phyloP scores from a whole-genome alignment of 2,888 invertebrate genomes.

The Phyllotreta cruciferae region DNA sequence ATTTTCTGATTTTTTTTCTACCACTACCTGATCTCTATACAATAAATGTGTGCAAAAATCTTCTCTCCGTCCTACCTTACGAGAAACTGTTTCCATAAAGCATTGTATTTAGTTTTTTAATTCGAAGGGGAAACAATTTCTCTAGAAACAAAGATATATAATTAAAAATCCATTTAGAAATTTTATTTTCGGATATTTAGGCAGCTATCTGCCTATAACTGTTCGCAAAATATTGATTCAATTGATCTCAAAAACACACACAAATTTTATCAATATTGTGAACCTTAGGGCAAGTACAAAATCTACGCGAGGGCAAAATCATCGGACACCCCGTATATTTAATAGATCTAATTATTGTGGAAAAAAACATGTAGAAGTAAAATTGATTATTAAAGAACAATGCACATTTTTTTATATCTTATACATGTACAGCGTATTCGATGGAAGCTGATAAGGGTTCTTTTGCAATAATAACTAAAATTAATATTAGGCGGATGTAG shows the following conservation, averaged over 20 bases:
- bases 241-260: conserved; percentile 23
- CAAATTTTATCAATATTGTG: conserved; percentile 18
- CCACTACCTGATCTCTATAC: neutral
- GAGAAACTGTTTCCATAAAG: neutral
- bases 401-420: conserved; percentile 23
- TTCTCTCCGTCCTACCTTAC: conserved; percentile 18
- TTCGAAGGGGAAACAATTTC: neutral
- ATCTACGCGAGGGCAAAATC: conserved; percentile 8
- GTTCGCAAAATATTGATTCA: conserved; percentile 24
- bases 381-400: conserved; percentile 14
- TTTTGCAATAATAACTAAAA: conserved; percentile 12
- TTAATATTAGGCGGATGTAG: conserved; percentile 19
- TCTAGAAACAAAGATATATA: neutral
- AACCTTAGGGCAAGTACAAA: neutral
- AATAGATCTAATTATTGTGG: conserved; percentile 20
- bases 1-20: conserved; percentile 6
- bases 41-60: neutral
- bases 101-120: neutral
- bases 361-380: conserved; percentile 19
- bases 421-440: conserved; percentile 1
- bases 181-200: conserved; percentile 1
- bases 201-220: conserved; percentile 15
- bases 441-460: conserved; percentile 15
- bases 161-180: neutral
- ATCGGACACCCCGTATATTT: conserved; percentile 21